Conservation (phyloP, 2,888 invertebrate genomes). For the Stenolophus ochropezus region DNA sequence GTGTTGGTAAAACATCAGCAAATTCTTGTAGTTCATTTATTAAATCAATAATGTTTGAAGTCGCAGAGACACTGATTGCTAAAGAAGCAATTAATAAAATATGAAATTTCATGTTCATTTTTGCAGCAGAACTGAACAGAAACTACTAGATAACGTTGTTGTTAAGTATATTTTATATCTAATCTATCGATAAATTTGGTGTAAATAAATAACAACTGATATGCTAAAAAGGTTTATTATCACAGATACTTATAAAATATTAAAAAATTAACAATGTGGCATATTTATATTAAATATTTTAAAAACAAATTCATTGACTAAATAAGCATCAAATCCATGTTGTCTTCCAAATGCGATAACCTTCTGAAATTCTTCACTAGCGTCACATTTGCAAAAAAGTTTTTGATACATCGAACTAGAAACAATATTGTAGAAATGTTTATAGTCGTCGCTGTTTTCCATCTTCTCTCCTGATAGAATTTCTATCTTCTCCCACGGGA, state of each 20-base stretch:
- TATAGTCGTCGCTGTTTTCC: neutral
- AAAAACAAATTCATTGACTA: neutral
- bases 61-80: no score
- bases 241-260: no score
- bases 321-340: slow-evolving; percentile 13
- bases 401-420: neutral
- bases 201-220: no score
- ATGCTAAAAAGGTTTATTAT: no score
- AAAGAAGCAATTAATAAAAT: no score
- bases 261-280: no score
- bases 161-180: no score
- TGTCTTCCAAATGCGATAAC: neutral
- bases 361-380: neutral
- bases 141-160: no score
- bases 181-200: no score
- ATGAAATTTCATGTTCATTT: no score
- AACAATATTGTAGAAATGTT: neutral
- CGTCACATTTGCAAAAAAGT: neutral
- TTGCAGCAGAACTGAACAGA: no score
- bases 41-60: slow-evolving; percentile 58
- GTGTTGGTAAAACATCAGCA: neutral
- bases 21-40: slow-evolving; percentile 65
- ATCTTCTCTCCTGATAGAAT: neutral
- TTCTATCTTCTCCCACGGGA: neutral
- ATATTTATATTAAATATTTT: neutral